Evolutionary conservation across 2,888 invertebrate species (phyloP), one percentile per base, ranked within the genome.

Genomic region (Melangyna quadrimaculata): DNA sequence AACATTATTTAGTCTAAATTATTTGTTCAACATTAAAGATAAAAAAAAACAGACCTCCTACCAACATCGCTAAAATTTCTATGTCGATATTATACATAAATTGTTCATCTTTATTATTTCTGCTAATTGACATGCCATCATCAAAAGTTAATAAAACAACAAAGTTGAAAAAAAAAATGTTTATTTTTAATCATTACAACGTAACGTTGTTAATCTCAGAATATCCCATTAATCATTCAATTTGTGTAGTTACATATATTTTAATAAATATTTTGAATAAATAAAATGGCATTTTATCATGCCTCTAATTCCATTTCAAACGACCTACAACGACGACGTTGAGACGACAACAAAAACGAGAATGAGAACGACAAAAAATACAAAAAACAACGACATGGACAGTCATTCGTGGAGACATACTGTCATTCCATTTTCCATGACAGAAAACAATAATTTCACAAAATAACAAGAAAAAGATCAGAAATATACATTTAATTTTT

Each of bases 101-200:
- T 35, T 22, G 22, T 35, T 22, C 17, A 35, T 19, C 19, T 57
- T 32, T 1, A 32, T 32, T 19, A 5, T 57, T 17, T 17, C 19
- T 32, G 5, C 32, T 57, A 57, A 32, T 57, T 32, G 24, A 10
- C 7, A 32, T 51, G 19, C n/a, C 35, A 29, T 71, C 61, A 72
- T 43, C 27, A 22, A 17, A 55, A 63, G 27, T 43, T 32, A 70
- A 40, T 61, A 43, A 17, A 27, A 29, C 57, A 77, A 17, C 57
- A 53, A 22, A 2, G 35, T 4, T 12, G 14, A 37, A 22, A 65
- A 37, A 72, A 35, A 72, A 63, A 53, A 75, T 29, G 53, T 69
- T 71, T 71, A 67, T 65, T 53, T 43, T 59, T 59, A 79, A 79
- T 51, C 59, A 79, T 84, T 84, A 75, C 75, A 84, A 72, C 70